Base-by-base conservation (phyloP, 2,113 vertebrate species). In the Cyprinodon variegatus region DNA sequence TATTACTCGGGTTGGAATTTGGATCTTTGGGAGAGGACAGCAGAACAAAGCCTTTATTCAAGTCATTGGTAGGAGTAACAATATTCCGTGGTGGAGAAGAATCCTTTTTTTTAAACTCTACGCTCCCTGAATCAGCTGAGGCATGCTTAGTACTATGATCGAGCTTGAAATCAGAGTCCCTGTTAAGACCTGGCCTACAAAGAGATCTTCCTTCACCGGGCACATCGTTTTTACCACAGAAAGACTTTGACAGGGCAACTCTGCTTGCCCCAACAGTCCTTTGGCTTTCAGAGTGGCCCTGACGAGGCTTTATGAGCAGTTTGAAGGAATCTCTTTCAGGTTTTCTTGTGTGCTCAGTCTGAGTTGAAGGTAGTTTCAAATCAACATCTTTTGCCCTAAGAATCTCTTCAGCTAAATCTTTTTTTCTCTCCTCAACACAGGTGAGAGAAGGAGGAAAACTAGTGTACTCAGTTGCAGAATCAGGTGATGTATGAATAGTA, bases 41-140 rank as follows among this genome's bases (percentile, higher is more conserved):
- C 73, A 93, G 80, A 70, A 90, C 91, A 40, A 94, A 92, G 43
- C 95, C 94, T 82, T 95, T 95, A 82, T 95, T 95, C 20, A 95
- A 89, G 73, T 95, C 95, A 91, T 95, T 95, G 61, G 95, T 95
- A 48, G 90, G 92, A 40, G 86, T 86, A 57, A 90, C 84, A 38
- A 89, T 73, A 72, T 83, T 82, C 29, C 86, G 17, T 50, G 84
- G 76, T 2, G 78, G 40, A 65, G 78, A 78, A 12, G 83, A 70
- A 14, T 90, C 92, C 63, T 4, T 61, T 48, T 50, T 76, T 79
- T 61, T 84, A 53, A 60, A 39, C 22, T 88, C 84, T 13, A 29
- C 17, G 66, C 36, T 88, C 37, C 57, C 38, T 6, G 78, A 61
- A 10, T 89, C 85, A 37, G 17, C 70, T 74, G 84, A 85, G 17